Evolutionary conservation across 2,797 vertebrate species (phyloP), one percentile per base, ranked within the genome.

Genomic region (Trematomus bernacchii): DNA sequence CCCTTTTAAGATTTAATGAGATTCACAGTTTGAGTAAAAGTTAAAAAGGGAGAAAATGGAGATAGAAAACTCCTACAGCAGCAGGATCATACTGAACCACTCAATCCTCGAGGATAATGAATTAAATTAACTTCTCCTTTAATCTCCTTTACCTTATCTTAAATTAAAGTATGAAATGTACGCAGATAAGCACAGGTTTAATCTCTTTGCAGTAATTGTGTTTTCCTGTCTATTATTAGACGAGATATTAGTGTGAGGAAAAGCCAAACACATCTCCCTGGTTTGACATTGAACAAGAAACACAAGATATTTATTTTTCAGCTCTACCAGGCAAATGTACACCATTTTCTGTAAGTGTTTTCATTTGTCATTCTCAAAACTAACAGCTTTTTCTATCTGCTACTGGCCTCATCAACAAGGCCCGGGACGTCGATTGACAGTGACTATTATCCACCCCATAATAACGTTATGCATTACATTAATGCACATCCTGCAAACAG

Each of bases 91-190:
- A 71, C 58, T 71, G 69, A 82, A 74, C 65, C 67, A 71, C 58
- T 80, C 60, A 83, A 82, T 78, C 81, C 77, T 82, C 67, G 16
- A 86, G 81, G 84, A 87, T 84, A 80, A 86, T 73, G 65, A 85
- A 82, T 78, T 67, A 85, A 82, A 84, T 91, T 87, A 84, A 79
- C 81, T 82, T 82, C 75, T 53, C 52, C 46, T 83, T 71, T 83
- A 87, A 90, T 92, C 85, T 87, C 65, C 33, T 37, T 83, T 55
- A 12, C 67, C 74, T 88, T 79, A 88, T 92, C 87, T 88, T 63
- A 86, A 86, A 85, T 84, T 75, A 76, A 59, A 79, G 40, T 55
- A 51, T 33, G 51, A 80, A 65, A 79, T 72, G 18, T 61, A 73
- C 73, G 66, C 50, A 79, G 80, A 82, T 83, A 84, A 82, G 50